Evolutionary conservation across 2,888 invertebrate species (phyloP), one percentile per base, ranked within the genome.

Genomic region (Eulithis testata): DNA sequence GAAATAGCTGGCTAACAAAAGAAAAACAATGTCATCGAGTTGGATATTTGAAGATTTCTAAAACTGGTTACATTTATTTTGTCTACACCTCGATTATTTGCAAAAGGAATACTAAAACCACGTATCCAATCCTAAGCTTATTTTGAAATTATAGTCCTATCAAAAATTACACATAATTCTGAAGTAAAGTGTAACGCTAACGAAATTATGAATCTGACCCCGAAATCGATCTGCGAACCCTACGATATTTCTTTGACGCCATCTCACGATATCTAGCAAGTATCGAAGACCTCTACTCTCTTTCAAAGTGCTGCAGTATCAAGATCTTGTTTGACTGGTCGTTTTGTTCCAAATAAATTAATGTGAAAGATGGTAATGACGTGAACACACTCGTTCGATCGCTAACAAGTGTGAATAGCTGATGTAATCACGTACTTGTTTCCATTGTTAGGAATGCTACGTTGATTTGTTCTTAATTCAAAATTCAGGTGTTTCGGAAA

Each of bases 301-400:
- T 8, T 40, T 11, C 36, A 31, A 5, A 52, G 50, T 11, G 27
- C 5, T 51, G 21, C 3, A n/a, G n/a, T 8, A 11, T 11, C n/a
- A 53, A 43, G 65, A 54, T 54, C 60, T 58, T 7, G 31, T 54
- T 14, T 36, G 14, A 62, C 54, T 62, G 70, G 76, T 53, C 63
- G 67, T 66, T 70, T 65, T 70, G 66, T 65, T 63, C 62, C 71
- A 73, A 73, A 76, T 69, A 75, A 74, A 77, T 75, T 75, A 75
- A 75, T 66, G 72, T 65, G 68, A 66, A 69, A 69, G 71, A 68
- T 66, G 64, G 63, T 66, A 70, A 76, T 70, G 73, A 69, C 71
- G 73, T 72, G 70, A 65, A 59, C 64, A 62, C 58, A 65, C 66
- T 66, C 68, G 54, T 68, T 53, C 49, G 63, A 63, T 60, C 47